Evolutionary conservation across 2,113 vertebrate species (phyloP).

Genomic region (Corapipo altera): DNA sequence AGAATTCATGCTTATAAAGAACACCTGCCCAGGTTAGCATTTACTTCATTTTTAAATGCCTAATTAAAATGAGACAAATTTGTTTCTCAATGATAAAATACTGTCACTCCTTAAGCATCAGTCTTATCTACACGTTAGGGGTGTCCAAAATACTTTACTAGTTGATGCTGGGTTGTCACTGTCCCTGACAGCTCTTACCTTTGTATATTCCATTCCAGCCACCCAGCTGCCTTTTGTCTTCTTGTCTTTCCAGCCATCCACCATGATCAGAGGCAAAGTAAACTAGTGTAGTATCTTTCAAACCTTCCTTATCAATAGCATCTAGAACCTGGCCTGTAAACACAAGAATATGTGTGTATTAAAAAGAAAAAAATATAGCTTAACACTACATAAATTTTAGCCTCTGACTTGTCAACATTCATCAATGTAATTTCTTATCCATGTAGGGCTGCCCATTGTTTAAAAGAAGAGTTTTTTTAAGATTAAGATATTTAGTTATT

Average conservation of each 20-base stretch:
- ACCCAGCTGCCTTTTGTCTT: constrained; percentile 38
- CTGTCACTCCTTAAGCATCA: neutral
- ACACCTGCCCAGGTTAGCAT: neutral
- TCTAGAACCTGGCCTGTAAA: constrained; percentile 81
- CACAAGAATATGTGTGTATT: neutral
- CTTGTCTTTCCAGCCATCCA: constrained; percentile 80
- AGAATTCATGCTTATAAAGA: neutral
- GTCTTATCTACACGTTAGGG: neutral
- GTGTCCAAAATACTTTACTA: neutral
- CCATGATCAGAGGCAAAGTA: constrained; percentile 93
- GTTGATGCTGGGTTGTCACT: neutral
- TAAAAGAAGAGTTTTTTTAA: neutral
- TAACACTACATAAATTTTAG: neutral
- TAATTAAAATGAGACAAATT: neutral
- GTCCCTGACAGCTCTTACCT: constrained; percentile 68
- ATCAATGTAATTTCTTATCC: neutral
- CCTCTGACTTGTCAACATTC: neutral
- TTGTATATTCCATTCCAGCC: constrained; percentile 84
- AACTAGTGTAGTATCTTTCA: constrained; percentile 79
- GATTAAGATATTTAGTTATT: neutral
- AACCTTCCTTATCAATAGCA: constrained; percentile 74
- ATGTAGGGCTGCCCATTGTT: neutral
- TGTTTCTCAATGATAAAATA: neutral
- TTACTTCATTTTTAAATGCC: neutral
- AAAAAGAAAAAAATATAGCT: neutral